These are phyloP conservation scores for Dolichomitus sp. DNA, from an alignment of 2,888 invertebrate genomes.

Conservation along the genomic window DNA sequence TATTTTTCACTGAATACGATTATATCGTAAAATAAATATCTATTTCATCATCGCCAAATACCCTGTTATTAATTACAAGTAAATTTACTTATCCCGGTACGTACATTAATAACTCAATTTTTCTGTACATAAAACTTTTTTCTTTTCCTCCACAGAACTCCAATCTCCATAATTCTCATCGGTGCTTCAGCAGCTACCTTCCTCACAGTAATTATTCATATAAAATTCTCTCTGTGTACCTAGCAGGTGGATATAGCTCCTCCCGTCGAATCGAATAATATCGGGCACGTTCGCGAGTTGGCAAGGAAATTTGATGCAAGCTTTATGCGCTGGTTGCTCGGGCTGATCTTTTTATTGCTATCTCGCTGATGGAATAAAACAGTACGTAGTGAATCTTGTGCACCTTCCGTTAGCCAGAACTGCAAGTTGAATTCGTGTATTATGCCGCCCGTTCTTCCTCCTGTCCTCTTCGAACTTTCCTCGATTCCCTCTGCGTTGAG, in stretches of 20 bases:
- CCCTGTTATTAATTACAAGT: slow-evolving; percentile 1
- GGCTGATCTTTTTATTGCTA: slow-evolving; percentile 11
- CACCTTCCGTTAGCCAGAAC: slow-evolving; percentile 11
- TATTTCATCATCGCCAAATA: background rate
- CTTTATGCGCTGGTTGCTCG: slow-evolving; percentile 15
- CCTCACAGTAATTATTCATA: slow-evolving; percentile 24
- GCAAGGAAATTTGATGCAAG: slow-evolving; percentile 4
- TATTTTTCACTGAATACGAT: background rate
- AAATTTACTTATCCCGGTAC: background rate
- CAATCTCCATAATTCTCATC: slow-evolving; percentile 25
- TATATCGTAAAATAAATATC: background rate
- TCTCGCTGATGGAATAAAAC: slow-evolving; percentile 13
- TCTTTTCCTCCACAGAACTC: background rate
- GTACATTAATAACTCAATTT: slow-evolving; percentile 11
- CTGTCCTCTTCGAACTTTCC: slow-evolving; percentile 10
- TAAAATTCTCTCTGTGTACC: slow-evolving; percentile 14
- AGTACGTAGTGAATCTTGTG: slow-evolving; percentile 4
- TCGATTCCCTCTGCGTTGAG: background rate
- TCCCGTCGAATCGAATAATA: slow-evolving; percentile 21
- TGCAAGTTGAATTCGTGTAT: slow-evolving; percentile 27
- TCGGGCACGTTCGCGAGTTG: background rate
- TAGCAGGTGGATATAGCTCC: background rate
- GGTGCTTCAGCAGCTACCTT: background rate
- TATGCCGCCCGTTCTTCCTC: background rate
- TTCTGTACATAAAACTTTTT: slow-evolving; percentile 9